These are phyloP conservation scores for Sebastes hopkinsi DNA, from an alignment of 2,797 vertebrate species.

Conservation along the genomic window DNA sequence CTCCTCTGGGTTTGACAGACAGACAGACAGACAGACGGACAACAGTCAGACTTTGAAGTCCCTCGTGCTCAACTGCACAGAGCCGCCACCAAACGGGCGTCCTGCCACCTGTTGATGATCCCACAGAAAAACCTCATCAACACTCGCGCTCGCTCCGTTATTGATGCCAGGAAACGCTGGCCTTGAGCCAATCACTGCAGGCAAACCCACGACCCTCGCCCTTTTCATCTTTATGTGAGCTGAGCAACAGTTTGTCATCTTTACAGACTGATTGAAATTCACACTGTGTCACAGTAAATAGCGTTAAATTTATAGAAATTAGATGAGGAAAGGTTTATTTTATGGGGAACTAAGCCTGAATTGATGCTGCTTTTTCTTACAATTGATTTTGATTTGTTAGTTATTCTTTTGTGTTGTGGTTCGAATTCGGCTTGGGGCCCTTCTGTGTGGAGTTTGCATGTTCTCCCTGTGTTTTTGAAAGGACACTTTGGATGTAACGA, in stretches of 20 bases:
- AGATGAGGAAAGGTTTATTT: neutral
- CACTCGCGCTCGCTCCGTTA: slow-evolving; percentile 3
- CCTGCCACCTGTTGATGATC: slow-evolving; percentile 63
- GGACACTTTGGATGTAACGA: too few species aligned
- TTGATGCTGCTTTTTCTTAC: neutral
- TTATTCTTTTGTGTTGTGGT: neutral
- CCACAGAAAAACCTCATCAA: slow-evolving; percentile 57
- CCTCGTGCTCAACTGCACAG: slow-evolving; percentile 13
- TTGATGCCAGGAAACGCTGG: slow-evolving; percentile 40
- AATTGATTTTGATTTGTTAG: neutral
- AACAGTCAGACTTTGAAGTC: slow-evolving; percentile 51
- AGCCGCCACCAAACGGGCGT: slow-evolving; percentile 26
- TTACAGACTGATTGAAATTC: slow-evolving; percentile 23
- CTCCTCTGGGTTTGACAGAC: slow-evolving; percentile 46
- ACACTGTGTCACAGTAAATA: neutral
- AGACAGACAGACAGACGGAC: slow-evolving; percentile 17
- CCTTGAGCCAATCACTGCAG: slow-evolving; percentile 38
- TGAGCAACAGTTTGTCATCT: slow-evolving; percentile 25
- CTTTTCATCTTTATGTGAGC: slow-evolving; percentile 24
- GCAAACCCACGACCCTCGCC: slow-evolving; percentile 4
- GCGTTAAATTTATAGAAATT: neutral
- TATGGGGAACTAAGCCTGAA: neutral
- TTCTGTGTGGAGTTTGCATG: too few species aligned
- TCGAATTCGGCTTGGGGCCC: too few species aligned
- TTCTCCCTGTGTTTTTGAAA: too few species aligned